A percentile compares a stretch with the other conserved stretches of the same genome.
Conservation (phyloP, 2,113 vertebrate species). For the Chloroceryle aenea region DNA sequence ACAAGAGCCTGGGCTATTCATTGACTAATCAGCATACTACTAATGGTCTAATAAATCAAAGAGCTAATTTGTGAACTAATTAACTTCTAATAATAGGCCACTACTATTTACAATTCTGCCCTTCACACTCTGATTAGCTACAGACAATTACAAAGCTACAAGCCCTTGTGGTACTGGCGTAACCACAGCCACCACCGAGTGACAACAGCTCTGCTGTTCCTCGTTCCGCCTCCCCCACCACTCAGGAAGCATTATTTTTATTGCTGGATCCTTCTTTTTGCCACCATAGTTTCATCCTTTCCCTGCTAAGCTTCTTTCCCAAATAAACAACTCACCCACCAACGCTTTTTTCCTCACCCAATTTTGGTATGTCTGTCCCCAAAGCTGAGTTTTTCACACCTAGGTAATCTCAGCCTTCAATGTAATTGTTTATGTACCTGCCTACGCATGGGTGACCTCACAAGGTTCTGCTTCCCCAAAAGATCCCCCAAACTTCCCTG, state of each 20-base stretch:
- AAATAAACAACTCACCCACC: not conserved
- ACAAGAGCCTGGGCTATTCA: not conserved
- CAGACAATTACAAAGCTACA: not conserved
- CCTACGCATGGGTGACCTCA: not conserved
- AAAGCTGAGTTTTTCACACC: not conserved
- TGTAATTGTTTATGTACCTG: not conserved
- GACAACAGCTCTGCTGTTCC: not conserved
- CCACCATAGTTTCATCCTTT: fast-evolving
- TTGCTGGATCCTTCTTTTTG: not conserved
- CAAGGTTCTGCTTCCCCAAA: not conserved
- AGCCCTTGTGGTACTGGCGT: not conserved
- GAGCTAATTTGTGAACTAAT: not conserved
- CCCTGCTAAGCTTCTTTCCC: fast-evolving
- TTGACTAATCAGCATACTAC: not conserved
- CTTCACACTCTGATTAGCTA: not conserved
- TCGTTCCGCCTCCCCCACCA: not conserved
- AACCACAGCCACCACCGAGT: too few relatives aligned
- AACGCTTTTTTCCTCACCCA: not conserved
- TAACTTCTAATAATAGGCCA: not conserved
- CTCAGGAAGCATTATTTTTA: not conserved
- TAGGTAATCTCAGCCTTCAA: not conserved
- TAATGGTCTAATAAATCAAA: not conserved
- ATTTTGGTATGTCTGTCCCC: not conserved
- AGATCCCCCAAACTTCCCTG: not conserved
- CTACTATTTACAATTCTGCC: not conserved